Evolutionary conservation across 2,113 vertebrate species (phyloP).

Genomic region (Anthoscopus minutus): DNA sequence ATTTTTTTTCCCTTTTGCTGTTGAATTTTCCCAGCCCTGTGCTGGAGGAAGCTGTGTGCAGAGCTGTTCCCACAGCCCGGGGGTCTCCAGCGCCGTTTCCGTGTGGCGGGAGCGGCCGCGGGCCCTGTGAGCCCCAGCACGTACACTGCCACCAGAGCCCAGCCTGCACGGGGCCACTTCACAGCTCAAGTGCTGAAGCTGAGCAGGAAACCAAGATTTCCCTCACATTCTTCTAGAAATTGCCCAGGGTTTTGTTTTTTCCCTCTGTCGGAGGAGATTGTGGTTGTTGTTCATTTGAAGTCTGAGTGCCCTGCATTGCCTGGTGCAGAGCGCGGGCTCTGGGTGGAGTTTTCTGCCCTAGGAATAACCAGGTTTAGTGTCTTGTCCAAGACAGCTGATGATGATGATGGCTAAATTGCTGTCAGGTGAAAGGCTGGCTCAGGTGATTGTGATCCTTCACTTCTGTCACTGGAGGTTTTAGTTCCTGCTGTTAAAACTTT

Average conservation of each 20-base stretch:
- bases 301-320: neutral
- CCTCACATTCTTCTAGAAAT: slow-evolving; percentile 42
- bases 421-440: neutral
- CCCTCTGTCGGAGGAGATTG: neutral
- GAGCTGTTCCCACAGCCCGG: slow-evolving; percentile 40
- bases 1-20: neutral
- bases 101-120: neutral
- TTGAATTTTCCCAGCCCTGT: neutral
- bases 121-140: slow-evolving; percentile 53
- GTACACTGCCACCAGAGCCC: neutral
- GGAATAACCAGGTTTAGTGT: neutral
- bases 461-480: neutral
- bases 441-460: neutral
- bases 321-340: neutral
- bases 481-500: neutral
- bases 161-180: neutral
- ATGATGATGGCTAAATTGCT: neutral
- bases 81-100: slow-evolving; percentile 44
- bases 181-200: neutral
- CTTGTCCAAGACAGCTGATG: neutral
- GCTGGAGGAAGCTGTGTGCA: slow-evolving; percentile 43
- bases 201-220: slow-evolving; percentile 60
- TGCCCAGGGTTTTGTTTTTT: neutral
- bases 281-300: neutral
- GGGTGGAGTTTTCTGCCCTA: neutral